These are phyloP conservation scores for Flexamia atlantica DNA, from an alignment of 2,888 invertebrate species.

Conservation along the genomic window DNA sequence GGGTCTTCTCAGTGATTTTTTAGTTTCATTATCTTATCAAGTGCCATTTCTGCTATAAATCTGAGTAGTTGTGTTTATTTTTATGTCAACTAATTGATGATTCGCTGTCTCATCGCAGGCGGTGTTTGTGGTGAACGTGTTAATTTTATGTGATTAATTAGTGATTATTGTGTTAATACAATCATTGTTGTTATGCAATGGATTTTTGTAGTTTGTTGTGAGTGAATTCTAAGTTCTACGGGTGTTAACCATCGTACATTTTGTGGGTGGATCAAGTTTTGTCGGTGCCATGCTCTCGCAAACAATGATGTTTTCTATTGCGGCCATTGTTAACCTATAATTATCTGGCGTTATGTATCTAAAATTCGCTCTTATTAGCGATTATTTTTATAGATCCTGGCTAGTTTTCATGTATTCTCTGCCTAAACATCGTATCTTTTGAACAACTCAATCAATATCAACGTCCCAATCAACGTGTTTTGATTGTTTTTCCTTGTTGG, in stretches of 20 bases:
- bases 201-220: not conserved
- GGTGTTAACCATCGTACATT: not conserved
- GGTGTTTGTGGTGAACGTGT: slow-evolving; percentile 14
- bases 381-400: slow-evolving; percentile 34
- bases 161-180: not conserved
- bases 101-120: slow-evolving; percentile 43
- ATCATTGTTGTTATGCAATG: not conserved
- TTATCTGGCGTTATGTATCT: slow-evolving; percentile 42
- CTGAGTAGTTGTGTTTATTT: not conserved
- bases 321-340: slow-evolving; percentile 52
- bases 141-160: not conserved
- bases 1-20: not conserved
- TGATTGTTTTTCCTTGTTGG: slow-evolving; percentile 59
- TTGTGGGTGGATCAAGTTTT: not conserved
- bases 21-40: not conserved
- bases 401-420: slow-evolving; percentile 2
- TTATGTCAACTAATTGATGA: slow-evolving; percentile 41
- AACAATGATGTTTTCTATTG: slow-evolving; percentile 34
- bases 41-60: slow-evolving; percentile 4
- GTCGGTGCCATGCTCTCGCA: slow-evolving; percentile 35
- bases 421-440: slow-evolving; percentile 16
- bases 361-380: not conserved
- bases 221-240: not conserved
- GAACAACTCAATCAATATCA: not conserved
- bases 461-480: slow-evolving; percentile 45